phyloP scores from a whole-genome alignment of 64 coral and sea anemone genomes.

The Montipora foliosa region DNA sequence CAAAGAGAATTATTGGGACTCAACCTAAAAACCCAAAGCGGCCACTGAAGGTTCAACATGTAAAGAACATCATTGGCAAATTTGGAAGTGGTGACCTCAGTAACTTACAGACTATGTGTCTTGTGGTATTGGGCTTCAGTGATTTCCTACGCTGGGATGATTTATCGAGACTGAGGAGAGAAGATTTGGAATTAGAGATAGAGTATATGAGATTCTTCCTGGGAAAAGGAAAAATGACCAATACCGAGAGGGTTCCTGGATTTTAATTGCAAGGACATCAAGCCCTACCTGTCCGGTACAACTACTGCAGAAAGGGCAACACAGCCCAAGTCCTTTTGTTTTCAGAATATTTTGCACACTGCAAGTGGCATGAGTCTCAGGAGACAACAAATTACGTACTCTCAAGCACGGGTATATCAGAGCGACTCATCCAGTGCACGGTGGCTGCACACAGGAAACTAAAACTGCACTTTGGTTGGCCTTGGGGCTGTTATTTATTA shows the following conservation, averaged over 20 bases:
- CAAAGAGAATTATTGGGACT: too few relatives aligned
- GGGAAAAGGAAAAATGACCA: neutral
- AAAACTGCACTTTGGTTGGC: neutral
- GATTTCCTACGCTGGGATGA: neutral
- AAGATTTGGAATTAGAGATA: neutral
- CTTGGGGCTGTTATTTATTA: too few relatives aligned
- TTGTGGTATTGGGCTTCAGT: neutral
- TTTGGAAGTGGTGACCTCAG: neutral
- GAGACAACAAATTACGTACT: neutral
- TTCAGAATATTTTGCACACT: neutral
- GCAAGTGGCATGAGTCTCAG: neutral
- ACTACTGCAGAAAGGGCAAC: neutral
- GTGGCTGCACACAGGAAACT: neutral
- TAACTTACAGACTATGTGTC: neutral
- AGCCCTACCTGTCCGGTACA: neutral
- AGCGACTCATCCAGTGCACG: neutral
- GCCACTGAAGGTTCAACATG: neutral
- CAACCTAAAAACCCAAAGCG: too few relatives aligned
- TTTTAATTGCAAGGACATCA: neutral
- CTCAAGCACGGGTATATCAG: neutral
- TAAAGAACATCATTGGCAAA: neutral
- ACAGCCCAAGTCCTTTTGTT: neutral
- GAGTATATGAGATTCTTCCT: neutral
- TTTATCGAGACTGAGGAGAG: neutral
- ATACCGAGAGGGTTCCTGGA: neutral